These are phyloP conservation scores for Nothoprocta perdicaria DNA, from an alignment of 2,113 vertebrate species.

Conservation along the genomic window DNA sequence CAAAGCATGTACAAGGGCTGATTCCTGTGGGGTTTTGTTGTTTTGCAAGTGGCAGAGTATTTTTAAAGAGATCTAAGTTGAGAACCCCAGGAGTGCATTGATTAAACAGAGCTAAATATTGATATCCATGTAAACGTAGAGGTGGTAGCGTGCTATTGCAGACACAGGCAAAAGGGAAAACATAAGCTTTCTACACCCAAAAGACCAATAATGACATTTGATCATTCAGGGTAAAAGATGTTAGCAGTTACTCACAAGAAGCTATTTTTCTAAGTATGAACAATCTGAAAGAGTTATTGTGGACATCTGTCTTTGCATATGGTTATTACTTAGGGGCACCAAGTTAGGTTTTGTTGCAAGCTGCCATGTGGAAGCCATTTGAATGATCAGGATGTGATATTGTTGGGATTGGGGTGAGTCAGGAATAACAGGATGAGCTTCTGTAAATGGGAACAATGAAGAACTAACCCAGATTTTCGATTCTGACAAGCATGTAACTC, in stretches of 20 bases:
- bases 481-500: background rate
- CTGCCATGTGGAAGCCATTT: background rate
- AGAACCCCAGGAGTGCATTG: background rate
- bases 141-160: background rate
- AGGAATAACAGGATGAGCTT: background rate
- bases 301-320: background rate
- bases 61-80: slow-evolving; percentile 30
- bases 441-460: background rate
- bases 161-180: background rate
- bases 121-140: background rate
- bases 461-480: background rate
- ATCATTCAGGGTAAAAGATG: background rate
- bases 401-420: background rate
- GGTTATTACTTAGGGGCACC: background rate
- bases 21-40: background rate
- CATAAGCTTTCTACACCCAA: background rate
- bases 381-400: background rate
- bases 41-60: slow-evolving; percentile 6
- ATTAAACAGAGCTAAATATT: slow-evolving; percentile 18
- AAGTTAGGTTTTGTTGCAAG: background rate
- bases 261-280: background rate
- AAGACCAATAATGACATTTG: background rate
- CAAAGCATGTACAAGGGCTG: background rate
- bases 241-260: background rate
- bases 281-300: background rate